Evolutionary conservation across 2,113 vertebrate genomes (phyloP), one percentile per base, ranked within the genome.

Genomic region (Alethe castanea): DNA sequence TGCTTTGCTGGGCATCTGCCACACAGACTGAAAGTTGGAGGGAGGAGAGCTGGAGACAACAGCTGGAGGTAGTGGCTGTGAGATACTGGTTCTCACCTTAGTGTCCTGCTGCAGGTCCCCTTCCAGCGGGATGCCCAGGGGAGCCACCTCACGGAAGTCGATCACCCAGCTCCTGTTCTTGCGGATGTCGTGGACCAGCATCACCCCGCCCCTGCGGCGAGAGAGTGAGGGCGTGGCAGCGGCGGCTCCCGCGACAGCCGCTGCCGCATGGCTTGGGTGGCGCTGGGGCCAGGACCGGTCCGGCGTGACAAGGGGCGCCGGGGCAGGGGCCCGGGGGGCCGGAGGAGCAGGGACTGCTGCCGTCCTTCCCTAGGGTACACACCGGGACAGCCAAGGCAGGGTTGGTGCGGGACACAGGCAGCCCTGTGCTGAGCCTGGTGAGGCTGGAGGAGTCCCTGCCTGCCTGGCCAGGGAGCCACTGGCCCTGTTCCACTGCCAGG

Each of bases 71-170:
- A 15, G 29, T 1, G 1, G 40, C 47, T 18, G 7, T 23, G 61
- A 25, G 25, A 44, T 6, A 3, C 53, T 42, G 61, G 7, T 67
- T 76, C 98, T 95, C 95, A 99, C 99, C 97, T 98, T 99, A 56
- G 97, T 90, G 77, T 98, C 96, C 59, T 96, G 97, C 71, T 96
- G 97, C 90, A 99, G 97, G 94, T 98, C 97, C 22, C 97, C 95
- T 81, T 99, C 98, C 33, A 94, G 38, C 0, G 56, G 96, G 94
- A 99, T 97, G 61, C 97, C 98, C 76, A 98, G 98, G 14, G 99
- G 99, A 36, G 99, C 99, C 2, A 98, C 99, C 97, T 99, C 99
- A 52, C 99, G 98, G 97, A 99, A 99, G 96, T 99, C 99, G 31
- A 99, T 98, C 71, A 99, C 97, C 83, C 98, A 98, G 84, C 99